Evolutionary conservation across 2,797 vertebrate species (phyloP).

Genomic region (Lindbergichthys nudifrons): DNA sequence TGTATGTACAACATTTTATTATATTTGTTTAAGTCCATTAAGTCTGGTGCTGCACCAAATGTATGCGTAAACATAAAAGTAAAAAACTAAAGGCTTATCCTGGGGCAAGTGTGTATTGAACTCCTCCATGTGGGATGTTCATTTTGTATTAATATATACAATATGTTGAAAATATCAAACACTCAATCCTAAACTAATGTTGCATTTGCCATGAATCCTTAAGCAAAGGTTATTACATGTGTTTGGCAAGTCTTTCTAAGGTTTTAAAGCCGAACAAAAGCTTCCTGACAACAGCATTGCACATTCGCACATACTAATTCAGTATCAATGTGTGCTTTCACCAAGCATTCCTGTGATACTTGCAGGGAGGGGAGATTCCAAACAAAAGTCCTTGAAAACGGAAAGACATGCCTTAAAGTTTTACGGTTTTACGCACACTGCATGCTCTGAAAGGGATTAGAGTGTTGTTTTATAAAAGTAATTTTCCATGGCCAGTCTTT

Average conservation of each 20-base stretch:
- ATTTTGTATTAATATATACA: constrained; percentile 16
- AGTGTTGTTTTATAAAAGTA: constrained; percentile 27
- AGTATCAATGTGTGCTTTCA: constrained; percentile 73
- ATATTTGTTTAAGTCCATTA: not conserved
- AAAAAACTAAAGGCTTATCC: constrained; percentile 4
- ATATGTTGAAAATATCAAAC: constrained; percentile 29
- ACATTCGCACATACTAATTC: constrained; percentile 73
- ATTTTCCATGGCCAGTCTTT: constrained; percentile 31
- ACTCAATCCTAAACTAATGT: constrained; percentile 2
- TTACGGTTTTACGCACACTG: constrained; percentile 28
- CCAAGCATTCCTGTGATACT: constrained; percentile 75
- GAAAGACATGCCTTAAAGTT: constrained; percentile 57
- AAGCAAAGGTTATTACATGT: constrained; percentile 14
- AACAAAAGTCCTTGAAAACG: constrained; percentile 70
- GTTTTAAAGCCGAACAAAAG: constrained; percentile 66
- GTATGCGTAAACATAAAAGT: not conserved
- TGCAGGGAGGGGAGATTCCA: constrained; percentile 72
- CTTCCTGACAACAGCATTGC: constrained; percentile 65
- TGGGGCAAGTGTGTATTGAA: constrained; percentile 13
- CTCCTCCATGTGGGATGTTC: not conserved
- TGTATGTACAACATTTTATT: constrained; percentile 11
- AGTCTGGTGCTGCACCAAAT: constrained; percentile 1
- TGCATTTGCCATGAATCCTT: constrained; percentile 9
- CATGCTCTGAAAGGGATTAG: constrained; percentile 27
- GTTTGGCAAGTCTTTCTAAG: constrained; percentile 56